Evolutionary conservation across 2,113 vertebrate genomes (phyloP).

Genomic region (Tragelaphus strepsiceros): DNA sequence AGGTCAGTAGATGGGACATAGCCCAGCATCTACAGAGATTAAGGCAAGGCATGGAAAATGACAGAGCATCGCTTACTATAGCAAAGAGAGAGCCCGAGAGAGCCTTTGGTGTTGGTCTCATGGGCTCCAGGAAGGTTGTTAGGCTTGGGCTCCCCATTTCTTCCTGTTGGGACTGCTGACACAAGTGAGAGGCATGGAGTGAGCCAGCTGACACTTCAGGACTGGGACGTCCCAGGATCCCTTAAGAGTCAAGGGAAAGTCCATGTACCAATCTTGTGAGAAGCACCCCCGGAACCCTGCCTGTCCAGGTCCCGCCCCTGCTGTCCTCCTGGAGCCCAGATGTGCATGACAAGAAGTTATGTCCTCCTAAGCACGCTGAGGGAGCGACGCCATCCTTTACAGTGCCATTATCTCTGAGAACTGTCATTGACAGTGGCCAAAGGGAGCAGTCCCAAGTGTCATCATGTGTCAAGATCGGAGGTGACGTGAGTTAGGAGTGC

Average conservation of each 20-base stretch:
- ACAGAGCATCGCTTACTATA: background rate
- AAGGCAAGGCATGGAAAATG: background rate
- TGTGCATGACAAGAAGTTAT: background rate
- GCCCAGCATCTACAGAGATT: background rate
- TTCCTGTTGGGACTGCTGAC: background rate
- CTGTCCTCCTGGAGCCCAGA: accelerated
- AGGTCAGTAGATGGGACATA: background rate
- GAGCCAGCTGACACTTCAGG: background rate
- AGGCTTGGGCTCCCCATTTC: background rate
- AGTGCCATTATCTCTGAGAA: accelerated
- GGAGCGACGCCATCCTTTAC: accelerated
- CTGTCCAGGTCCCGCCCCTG: accelerated
- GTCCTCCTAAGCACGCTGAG: accelerated
- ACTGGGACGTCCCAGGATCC: background rate
- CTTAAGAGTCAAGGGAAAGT: accelerated
- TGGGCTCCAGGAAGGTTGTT: background rate
- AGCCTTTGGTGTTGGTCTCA: background rate
- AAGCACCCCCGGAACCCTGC: accelerated
- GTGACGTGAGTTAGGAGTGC: accelerated
- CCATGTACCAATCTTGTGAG: accelerated
- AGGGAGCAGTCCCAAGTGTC: accelerated
- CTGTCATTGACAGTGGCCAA: accelerated
- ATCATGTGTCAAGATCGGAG: background rate
- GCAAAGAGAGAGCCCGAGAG: background rate
- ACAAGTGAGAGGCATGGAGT: background rate